phyloP scores from a whole-genome alignment of 2,113 vertebrate genomes.

The Todiramphus saurophagus region DNA sequence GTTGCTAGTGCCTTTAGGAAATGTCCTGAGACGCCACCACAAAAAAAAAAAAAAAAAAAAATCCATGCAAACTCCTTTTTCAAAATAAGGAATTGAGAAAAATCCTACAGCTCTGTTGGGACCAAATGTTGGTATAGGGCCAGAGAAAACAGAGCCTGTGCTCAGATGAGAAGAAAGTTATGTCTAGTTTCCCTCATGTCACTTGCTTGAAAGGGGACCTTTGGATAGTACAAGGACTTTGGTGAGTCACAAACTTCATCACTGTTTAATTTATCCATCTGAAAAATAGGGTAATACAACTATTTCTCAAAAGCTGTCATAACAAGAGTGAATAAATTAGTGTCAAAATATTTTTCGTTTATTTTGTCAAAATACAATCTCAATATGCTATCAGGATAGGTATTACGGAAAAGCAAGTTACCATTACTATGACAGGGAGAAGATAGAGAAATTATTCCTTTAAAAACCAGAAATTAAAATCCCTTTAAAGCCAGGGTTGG shows the following conservation, averaged over 20 bases:
- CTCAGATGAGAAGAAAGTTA: background rate
- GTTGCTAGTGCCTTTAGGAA: background rate
- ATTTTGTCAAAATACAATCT: background rate
- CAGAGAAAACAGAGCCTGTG: background rate
- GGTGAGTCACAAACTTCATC: background rate
- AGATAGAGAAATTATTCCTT: background rate
- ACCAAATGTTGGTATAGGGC: background rate
- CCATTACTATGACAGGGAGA: background rate
- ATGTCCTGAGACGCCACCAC: background rate
- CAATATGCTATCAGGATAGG: background rate
- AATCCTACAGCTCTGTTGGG: background rate
- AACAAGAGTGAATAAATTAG: background rate
- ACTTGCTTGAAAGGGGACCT: background rate
- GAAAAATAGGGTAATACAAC: background rate
- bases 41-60: background rate
- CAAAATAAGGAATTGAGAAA: background rate
- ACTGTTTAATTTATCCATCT: constrained; percentile 17
- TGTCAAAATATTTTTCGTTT: background rate
- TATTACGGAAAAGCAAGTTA: background rate
- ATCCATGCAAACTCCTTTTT: background rate
- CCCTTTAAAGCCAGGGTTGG: background rate
- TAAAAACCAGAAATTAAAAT: background rate
- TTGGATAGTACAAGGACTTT: background rate
- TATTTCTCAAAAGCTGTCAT: background rate
- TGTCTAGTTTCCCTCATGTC: background rate